A percentile compares a stretch with the other conserved stretches of the same genome.
Evolutionary conservation across 2,888 invertebrate species (phyloP).

Genomic region (Portevinia maculata): DNA sequence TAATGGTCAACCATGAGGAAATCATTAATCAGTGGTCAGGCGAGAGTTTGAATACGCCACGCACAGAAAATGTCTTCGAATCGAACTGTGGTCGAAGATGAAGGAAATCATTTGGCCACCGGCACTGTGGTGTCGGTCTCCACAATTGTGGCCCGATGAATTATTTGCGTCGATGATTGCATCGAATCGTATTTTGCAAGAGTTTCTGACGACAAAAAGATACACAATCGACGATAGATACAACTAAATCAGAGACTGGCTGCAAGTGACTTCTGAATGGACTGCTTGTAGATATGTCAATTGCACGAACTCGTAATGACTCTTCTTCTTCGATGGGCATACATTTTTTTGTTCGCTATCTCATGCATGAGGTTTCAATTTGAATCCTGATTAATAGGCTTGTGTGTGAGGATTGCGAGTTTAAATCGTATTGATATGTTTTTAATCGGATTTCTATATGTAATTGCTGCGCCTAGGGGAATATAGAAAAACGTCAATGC

Average conservation of each 20-base stretch:
- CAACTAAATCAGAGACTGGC: constrained; percentile 60
- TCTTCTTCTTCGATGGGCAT: constrained; percentile 6
- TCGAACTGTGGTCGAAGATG: constrained; percentile 19
- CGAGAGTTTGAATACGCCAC: constrained; percentile 26
- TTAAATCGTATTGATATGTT: constrained; percentile 36
- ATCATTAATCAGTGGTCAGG: constrained; percentile 65
- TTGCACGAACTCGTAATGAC: constrained; percentile 47
- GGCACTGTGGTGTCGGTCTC: constrained; percentile 41
- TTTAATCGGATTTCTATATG: constrained; percentile 69
- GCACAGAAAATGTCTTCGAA: constrained; percentile 29
- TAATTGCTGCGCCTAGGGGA: constrained; percentile 36
- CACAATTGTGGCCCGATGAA: constrained; percentile 51
- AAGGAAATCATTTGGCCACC: constrained; percentile 59
- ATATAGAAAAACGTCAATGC: background rate
- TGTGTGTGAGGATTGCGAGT: constrained; percentile 12
- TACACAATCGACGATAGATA: constrained; percentile 60
- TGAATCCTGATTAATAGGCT: constrained; percentile 59
- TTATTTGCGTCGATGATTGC: constrained; percentile 71
- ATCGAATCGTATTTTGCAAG: constrained; percentile 54
- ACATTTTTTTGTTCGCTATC: constrained; percentile 29
- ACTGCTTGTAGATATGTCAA: constrained; percentile 55
- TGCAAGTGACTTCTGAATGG: constrained; percentile 55
- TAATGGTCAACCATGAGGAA: constrained; percentile 73
- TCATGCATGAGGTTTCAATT: constrained; percentile 43
- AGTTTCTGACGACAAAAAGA: constrained; percentile 34